Conservation (phyloP, 2,888 invertebrate genomes). For the Heteromurus nitidus region DNA sequence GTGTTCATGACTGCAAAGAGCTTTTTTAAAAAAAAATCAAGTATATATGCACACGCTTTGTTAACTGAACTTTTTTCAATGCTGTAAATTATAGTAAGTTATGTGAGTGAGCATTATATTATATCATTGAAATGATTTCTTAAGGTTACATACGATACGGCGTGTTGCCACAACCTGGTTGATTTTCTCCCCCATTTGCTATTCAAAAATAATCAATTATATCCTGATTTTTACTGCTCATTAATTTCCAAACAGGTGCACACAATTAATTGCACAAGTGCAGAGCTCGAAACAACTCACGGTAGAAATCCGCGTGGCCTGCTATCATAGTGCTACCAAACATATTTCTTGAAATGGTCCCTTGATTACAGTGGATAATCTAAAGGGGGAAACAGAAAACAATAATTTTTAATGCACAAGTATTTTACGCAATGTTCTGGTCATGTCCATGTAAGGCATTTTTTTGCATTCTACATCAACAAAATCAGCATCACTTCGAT, state of each 20-base stretch:
- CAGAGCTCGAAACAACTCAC: not conserved
- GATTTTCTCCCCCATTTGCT: not conserved
- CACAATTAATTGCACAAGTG: not conserved
- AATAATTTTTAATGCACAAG: not conserved
- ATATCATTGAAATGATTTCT: not conserved
- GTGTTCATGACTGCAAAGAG: constrained; percentile 1
- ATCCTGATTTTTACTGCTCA: not conserved
- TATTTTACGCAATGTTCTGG: not conserved
- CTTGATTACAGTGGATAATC: constrained; percentile 13
- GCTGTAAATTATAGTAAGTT: not conserved
- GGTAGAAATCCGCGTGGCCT: constrained; percentile 3
- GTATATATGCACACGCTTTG: not conserved
- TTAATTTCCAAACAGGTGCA: not conserved
- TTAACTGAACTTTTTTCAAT: not conserved
- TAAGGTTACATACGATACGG: not conserved
- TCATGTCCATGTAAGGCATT: not conserved
- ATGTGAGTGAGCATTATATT: not conserved
- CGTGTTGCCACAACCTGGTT: not conserved
- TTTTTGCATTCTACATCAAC: not conserved
- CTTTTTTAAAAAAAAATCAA: not conserved
- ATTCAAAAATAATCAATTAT: not conserved
- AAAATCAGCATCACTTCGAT: not conserved
- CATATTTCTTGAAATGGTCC: not conserved
- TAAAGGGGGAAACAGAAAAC: not conserved
- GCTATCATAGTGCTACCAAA: not conserved